Evolutionary conservation across 2,888 invertebrate genomes (phyloP).

Genomic region (Arrhopalites spinosus): DNA sequence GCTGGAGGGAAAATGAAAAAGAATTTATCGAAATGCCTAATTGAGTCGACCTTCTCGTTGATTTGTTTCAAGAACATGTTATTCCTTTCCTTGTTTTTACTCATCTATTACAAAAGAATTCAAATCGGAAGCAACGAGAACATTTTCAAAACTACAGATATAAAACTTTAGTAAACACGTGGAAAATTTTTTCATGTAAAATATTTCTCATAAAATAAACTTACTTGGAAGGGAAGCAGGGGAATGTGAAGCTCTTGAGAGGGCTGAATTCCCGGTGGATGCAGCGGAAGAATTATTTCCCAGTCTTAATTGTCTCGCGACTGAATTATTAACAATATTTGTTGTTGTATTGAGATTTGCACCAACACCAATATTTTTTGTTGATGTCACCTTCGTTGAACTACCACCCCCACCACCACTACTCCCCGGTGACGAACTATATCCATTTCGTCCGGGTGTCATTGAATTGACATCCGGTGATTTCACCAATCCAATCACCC

Average conservation of each 20-base stretch:
- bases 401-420: slow-evolving; percentile 3
- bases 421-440: slow-evolving; percentile 20
- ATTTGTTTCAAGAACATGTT: too few species aligned
- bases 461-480: slow-evolving; percentile 5
- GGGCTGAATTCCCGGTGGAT: background rate
- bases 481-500: background rate
- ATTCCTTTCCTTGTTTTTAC: too few species aligned
- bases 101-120: too few species aligned
- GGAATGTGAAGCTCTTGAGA: background rate
- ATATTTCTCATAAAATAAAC: background rate
- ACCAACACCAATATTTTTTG: slow-evolving; percentile 41
- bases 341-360: slow-evolving; percentile 27
- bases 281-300: background rate
- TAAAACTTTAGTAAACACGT: too few species aligned
- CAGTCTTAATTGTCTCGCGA: slow-evolving; percentile 19
- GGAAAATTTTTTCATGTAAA: background rate
- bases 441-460: slow-evolving; percentile 8
- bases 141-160: too few species aligned
- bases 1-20: too few species aligned
- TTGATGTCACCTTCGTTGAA: background rate
- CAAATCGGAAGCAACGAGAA: too few species aligned
- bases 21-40: too few species aligned
- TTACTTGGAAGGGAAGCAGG: slow-evolving; percentile 6
- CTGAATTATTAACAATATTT: background rate
- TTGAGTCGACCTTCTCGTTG: too few species aligned